These are phyloP conservation scores for Sinodicranocentrus sp. DNA, from an alignment of 2,888 invertebrate genomes.

Conservation along the genomic window DNA sequence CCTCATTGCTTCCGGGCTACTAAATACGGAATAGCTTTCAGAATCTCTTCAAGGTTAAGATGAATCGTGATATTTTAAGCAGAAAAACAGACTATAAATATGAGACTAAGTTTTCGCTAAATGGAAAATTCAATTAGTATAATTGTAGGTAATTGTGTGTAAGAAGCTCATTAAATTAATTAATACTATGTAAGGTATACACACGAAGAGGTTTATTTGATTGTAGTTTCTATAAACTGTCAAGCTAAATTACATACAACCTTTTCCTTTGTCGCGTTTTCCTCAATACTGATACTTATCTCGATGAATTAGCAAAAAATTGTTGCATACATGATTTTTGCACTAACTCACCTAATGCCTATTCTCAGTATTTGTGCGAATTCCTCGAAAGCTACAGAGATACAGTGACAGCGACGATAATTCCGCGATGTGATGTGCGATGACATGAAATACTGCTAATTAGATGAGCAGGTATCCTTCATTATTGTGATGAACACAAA, in stretches of 20 bases:
- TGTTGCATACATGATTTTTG: not conserved
- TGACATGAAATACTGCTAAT: slow-evolving; percentile 24
- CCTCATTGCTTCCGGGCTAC: not conserved
- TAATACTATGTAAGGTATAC: too few species aligned
- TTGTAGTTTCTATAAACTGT: not conserved
- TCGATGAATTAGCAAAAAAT: not conserved
- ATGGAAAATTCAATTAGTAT: not conserved
- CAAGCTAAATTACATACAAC: not conserved
- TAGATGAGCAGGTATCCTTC: slow-evolving; percentile 14
- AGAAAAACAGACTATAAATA: not conserved
- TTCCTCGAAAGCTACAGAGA: too few species aligned
- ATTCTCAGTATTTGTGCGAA: too few species aligned
- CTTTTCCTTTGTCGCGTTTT: not conserved
- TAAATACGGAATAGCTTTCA: too few species aligned
- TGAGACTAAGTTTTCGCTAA: not conserved
- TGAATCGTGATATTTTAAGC: not conserved
- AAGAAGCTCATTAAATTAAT: not conserved
- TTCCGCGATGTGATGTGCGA: not conserved
- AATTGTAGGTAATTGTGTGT: not conserved
- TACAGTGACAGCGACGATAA: not conserved
- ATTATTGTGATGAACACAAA: not conserved
- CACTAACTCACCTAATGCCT: too few species aligned
- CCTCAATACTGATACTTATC: not conserved
- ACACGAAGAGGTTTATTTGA: not conserved
- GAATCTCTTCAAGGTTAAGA: not conserved